Conservation (phyloP, 2,113 vertebrate species). For the Ahaetulla prasina region DNA sequence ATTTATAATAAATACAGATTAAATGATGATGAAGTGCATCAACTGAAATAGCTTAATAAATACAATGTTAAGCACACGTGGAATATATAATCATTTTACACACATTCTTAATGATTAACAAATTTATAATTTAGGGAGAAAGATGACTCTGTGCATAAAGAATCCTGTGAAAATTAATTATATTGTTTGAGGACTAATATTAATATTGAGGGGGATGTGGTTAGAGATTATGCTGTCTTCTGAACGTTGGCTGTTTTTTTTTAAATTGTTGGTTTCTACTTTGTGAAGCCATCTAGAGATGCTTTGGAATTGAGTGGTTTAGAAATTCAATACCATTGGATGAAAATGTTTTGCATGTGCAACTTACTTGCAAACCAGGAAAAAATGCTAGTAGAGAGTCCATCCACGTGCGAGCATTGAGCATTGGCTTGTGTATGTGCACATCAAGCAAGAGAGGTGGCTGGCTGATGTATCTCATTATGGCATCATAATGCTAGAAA, state of each 20-base stretch:
- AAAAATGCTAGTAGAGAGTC: constrained; percentile 97
- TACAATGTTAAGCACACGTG: not conserved
- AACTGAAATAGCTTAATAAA: not conserved
- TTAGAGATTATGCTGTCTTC: not conserved
- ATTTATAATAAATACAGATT: not conserved
- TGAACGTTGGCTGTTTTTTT: not conserved
- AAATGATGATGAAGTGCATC: not conserved
- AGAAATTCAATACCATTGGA: not conserved
- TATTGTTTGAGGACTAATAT: not conserved
- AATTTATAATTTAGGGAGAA: not conserved
- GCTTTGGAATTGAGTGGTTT: not conserved
- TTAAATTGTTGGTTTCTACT: not conserved
- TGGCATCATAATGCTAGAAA: constrained; percentile 93
- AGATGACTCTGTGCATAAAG: not conserved
- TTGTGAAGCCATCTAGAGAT: not conserved
- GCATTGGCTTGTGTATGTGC: constrained; percentile 96
- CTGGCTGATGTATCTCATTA: constrained; percentile 99
- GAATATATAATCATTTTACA: not conserved
- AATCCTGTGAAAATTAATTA: not conserved
- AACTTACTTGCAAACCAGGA: constrained; percentile 89
- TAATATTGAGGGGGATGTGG: not conserved
- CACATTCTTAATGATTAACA: not conserved
- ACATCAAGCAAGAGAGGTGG: constrained; percentile 94
- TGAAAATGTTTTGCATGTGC: not conserved
- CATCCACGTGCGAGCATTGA: constrained; percentile 98